Conservation (phyloP, 2,113 vertebrate species). For the Menidia beryllina region DNA sequence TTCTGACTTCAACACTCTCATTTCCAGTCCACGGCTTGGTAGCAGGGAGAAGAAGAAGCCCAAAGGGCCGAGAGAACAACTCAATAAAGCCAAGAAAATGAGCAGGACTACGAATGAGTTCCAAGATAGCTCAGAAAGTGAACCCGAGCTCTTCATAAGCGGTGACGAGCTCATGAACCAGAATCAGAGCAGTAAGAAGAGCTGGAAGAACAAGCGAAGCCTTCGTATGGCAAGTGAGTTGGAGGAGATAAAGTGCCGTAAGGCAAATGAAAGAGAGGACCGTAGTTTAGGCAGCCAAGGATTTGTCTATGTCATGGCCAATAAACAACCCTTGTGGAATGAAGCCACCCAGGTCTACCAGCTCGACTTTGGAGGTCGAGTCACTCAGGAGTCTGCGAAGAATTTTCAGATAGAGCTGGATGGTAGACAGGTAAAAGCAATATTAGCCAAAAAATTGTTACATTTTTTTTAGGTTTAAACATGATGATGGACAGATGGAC, state of each 20-base stretch:
- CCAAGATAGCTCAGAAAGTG: constrained; percentile 98
- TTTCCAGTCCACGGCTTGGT: constrained; percentile 93
- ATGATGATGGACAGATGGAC: background rate
- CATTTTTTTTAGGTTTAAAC: no score
- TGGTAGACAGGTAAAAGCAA: constrained; percentile 90
- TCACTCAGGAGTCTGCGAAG: constrained; percentile 98
- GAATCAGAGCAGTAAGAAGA: constrained; percentile 96
- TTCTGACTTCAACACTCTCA: constrained; percentile 95
- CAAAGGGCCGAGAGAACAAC: constrained; percentile 93
- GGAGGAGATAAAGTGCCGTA: constrained; percentile 95
- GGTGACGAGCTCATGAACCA: constrained; percentile 99
- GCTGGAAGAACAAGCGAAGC: constrained; percentile 97
- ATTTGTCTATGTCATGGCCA: constrained; percentile 98
- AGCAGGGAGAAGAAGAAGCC: constrained; percentile 96
- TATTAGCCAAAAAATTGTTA: background rate
- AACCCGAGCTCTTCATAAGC: constrained; percentile 96
- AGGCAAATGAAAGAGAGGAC: constrained; percentile 95
- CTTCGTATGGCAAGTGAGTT: constrained; percentile 90
- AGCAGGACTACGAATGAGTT: constrained; percentile 94
- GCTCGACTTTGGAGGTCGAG: constrained; percentile 97
- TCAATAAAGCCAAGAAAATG: constrained; percentile 93
- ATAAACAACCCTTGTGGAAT: constrained; percentile 98
- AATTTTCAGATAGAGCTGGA: constrained; percentile 99
- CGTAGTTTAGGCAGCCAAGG: constrained; percentile 95
- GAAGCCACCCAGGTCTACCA: constrained; percentile 99